Evolutionary conservation across 37 sponge, comb jelly and placozoan genomes (phyloP).

Genomic region (Spongilla lacustris): DNA sequence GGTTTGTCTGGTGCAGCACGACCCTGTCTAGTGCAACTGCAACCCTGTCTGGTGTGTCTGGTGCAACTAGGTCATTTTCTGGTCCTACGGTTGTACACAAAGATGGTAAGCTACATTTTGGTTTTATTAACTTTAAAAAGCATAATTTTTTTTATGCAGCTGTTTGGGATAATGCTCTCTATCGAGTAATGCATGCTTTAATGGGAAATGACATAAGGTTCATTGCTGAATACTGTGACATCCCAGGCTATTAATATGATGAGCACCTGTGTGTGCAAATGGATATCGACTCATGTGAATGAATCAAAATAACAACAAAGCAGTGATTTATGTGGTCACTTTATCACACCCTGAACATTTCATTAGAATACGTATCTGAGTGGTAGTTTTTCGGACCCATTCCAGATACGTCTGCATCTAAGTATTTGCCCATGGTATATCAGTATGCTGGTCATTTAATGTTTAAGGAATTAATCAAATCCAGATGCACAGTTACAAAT

Average conservation of each 20-base stretch:
- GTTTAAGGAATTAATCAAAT: background rate
- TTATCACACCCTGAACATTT: constrained; percentile 1
- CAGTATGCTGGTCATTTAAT: constrained; percentile 18
- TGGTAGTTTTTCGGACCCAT: background rate
- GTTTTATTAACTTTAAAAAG: background rate
- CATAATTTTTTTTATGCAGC: background rate
- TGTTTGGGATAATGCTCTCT: too few relatives aligned
- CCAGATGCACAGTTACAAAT: too few relatives aligned
- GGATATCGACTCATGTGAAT: background rate
- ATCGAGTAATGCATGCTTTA: too few relatives aligned
- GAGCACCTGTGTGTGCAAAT: background rate
- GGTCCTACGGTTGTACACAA: background rate
- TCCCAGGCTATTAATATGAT: too few relatives aligned
- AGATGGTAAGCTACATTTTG: background rate
- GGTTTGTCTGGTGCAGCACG: background rate
- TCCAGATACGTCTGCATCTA: background rate
- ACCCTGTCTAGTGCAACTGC: background rate
- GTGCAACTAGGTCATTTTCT: background rate
- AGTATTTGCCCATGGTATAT: background rate
- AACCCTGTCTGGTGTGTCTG: background rate
- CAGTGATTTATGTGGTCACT: background rate
- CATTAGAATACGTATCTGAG: background rate
- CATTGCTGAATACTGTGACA: too few relatives aligned
- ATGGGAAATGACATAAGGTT: too few relatives aligned
- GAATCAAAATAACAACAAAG: background rate